Conservation (phyloP, 2,888 invertebrate species). For the Mongoloraphidia duomilia region DNA sequence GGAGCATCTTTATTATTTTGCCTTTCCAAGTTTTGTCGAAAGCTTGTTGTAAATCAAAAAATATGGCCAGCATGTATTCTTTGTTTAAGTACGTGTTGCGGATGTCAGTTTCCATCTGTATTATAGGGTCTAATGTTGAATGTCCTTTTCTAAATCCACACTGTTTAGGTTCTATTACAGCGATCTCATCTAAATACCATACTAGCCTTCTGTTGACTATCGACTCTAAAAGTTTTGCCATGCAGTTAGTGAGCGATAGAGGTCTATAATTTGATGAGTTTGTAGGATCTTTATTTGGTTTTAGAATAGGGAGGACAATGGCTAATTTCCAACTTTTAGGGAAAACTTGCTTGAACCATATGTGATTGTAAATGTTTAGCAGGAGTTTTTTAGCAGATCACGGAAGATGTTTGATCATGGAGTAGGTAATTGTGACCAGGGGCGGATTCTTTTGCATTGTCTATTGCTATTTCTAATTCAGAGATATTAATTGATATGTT, state of each 20-base stretch:
- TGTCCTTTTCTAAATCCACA: no score
- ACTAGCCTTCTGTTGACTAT: background rate
- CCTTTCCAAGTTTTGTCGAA: no score
- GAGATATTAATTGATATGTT: background rate
- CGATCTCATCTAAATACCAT: background rate
- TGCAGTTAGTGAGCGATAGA: background rate
- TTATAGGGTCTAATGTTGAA: no score
- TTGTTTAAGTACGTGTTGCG: no score
- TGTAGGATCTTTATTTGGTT: background rate
- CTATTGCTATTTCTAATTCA: no score
- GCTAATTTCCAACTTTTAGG: background rate
- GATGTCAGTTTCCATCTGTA: no score
- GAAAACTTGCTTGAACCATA: background rate
- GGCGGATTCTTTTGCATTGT: background rate
- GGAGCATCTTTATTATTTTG: no score
- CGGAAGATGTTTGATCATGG: no score
- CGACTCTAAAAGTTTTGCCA: background rate
- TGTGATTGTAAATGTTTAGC: background rate
- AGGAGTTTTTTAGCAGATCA: background rate
- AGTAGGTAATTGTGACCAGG: background rate
- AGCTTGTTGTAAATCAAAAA: no score
- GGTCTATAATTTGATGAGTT: constrained; percentile 1
- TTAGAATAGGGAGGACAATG: background rate
- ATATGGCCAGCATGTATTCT: no score
- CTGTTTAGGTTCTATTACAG: no score